Base-by-base conservation (phyloP, 2,797 vertebrate genomes). In the Microchirus variegatus region DNA sequence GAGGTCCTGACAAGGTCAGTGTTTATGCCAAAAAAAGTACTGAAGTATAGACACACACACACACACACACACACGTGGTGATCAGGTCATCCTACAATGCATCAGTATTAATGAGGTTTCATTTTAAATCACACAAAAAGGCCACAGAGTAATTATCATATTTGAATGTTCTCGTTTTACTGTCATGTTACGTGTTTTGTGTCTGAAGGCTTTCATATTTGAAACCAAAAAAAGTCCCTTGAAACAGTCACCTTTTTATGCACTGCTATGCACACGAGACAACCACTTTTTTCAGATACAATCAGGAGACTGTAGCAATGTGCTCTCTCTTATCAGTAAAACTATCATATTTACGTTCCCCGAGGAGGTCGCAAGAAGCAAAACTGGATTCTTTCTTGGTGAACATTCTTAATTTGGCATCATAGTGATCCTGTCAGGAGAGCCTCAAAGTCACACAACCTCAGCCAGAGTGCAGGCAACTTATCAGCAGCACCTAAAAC, bases 351-450 rank as follows among this genome's bases (percentile, higher is more conserved):
- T 82, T 52, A 74, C 56, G 49, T 78, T 84, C 77, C 60, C 83
- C 11, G 38, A 62, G 73, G 77, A 71, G 53, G 53, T 78, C 80
- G 87, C 49, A 65, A 83, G 82, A 81, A 75, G 78, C 59, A 57
- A 77, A 82, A 88, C 83, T 61, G 42, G 75, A 86, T 89, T 89
- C 79, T 59, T 87, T 71, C 63, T 57, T 63, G 15, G 45, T 65
- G 53, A 72, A 19, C 48, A 51, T 45, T 77, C 75, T 66, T 56
- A 65, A 70, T 73, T 42, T 45, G 51, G 19, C 51, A 54, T 52
- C n/a, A 3, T 7, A 2, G n/a, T 70, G 55, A 35, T 42, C 38
- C 76, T 78, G 53, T 19, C 40, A 80, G 8, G 53, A 49, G 62
- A 75, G 45, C 80, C 69, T 52, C 26, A 66, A 62, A 74, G 50